Evolutionary conservation across 2,113 vertebrate genomes (phyloP).

Genomic region (Sapajus apella): DNA sequence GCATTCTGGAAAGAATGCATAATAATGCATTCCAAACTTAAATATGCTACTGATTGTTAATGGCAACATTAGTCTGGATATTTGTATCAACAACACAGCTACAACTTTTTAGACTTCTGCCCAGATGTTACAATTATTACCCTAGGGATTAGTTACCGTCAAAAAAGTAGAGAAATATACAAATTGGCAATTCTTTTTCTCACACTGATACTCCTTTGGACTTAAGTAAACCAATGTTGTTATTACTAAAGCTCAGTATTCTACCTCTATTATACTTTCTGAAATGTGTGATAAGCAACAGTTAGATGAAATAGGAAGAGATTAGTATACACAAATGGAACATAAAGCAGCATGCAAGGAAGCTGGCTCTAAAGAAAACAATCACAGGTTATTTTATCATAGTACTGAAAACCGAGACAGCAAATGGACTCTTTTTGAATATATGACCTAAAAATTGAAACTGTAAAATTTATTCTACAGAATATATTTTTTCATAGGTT

Average conservation of each 20-base stretch:
- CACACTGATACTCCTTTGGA: background rate
- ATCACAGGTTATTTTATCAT: background rate
- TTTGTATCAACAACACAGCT: background rate
- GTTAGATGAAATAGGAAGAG: background rate
- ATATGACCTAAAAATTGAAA: background rate
- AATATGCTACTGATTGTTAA: background rate
- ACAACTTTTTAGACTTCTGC: background rate
- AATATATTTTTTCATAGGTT: slow-evolving; percentile 41
- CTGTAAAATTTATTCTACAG: background rate
- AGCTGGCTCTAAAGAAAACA: background rate
- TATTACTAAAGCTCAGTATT: slow-evolving; percentile 3
- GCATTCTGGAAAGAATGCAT: background rate
- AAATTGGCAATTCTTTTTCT: background rate
- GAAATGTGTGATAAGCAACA: background rate
- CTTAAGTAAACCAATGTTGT: background rate
- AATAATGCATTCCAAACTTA: background rate
- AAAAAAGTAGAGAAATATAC: background rate
- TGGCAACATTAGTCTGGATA: background rate
- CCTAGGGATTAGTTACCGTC: background rate
- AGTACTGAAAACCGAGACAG: background rate
- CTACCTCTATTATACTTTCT: background rate
- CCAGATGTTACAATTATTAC: background rate
- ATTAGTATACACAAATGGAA: background rate
- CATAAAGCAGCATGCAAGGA: background rate
- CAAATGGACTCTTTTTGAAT: background rate